A percentile compares a stretch with the other conserved stretches of the same genome.
Conservation (phyloP, 2,113 vertebrate species). For the Cairina moschata region DNA sequence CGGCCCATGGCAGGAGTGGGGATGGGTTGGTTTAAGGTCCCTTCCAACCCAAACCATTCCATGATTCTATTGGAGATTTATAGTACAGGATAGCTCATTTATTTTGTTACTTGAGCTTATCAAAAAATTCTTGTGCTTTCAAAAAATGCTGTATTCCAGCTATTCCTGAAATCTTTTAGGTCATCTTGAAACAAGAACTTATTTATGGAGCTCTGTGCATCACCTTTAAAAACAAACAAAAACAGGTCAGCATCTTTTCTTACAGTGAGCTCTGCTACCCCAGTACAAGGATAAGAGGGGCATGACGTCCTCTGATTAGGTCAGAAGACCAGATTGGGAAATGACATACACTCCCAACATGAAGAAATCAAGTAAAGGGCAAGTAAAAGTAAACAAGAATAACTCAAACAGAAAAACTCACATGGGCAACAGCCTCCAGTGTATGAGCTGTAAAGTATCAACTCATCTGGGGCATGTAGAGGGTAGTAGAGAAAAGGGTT, state of each 20-base stretch:
- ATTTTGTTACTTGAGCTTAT: not conserved
- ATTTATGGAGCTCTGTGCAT: not conserved
- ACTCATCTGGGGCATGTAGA: not conserved
- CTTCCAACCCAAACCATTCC: too few relatives aligned
- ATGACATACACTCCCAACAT: not conserved
- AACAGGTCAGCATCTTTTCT: not conserved
- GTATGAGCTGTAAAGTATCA: not conserved
- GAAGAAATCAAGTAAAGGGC: not conserved
- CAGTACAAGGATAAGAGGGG: not conserved
- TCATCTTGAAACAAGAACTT: not conserved
- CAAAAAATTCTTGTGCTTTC: not conserved
- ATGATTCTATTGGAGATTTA: too few relatives aligned
- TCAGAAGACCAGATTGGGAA: not conserved
- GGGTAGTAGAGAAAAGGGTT: not conserved
- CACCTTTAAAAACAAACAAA: not conserved
- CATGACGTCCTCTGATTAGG: not conserved
- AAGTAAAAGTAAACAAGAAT: not conserved
- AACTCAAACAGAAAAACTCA: conserved; percentile 7
- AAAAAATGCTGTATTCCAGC: accelerated
- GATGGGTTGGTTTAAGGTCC: too few relatives aligned
- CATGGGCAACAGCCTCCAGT: not conserved
- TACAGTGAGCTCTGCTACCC: not conserved
- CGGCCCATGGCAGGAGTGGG: too few relatives aligned
- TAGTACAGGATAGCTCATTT: accelerated
- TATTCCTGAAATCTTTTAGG: not conserved